phyloP scores from a whole-genome alignment of 1,140 invertebrate genomes.

The Lutraria rhynchaena region DNA sequence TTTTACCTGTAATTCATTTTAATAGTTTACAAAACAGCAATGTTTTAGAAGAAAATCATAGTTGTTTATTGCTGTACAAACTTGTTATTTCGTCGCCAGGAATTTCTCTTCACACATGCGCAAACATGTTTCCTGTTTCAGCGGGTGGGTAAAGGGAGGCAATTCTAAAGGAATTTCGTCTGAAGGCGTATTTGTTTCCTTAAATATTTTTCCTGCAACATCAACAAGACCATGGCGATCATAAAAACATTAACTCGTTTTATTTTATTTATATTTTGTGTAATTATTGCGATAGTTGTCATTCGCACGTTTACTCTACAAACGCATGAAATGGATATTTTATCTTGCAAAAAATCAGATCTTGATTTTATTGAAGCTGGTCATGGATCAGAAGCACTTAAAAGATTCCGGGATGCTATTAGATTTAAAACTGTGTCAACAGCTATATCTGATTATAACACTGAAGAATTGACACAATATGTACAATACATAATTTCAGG shows the following conservation, averaged over 20 bases:
- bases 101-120: conserved; percentile 67
- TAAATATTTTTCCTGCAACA: no score
- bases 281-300: conserved; percentile 60
- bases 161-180: conserved; percentile 1
- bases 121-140: conserved; percentile 66
- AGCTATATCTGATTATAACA: conserved; percentile 62
- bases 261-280: not conserved
- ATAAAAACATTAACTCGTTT: not conserved
- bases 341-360: conserved; percentile 66
- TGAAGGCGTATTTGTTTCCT: no score
- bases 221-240: conserved; percentile 18
- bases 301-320: conserved; percentile 70
- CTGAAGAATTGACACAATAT: conserved; percentile 64
- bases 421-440: conserved; percentile 69
- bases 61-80: conserved; percentile 4
- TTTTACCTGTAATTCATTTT: conserved; percentile 68
- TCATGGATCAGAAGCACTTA: conserved; percentile 54
- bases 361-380: conserved; percentile 68
- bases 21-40: conserved; percentile 38
- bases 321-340: conserved; percentile 53
- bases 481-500: conserved; percentile 68
- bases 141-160: conserved; percentile 27
- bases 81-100: conserved; percentile 67
- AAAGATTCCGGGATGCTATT: conserved; percentile 68
- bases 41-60: conserved; percentile 40